Evolutionary conservation across 2,797 vertebrate genomes (phyloP).

Genomic region (Sebastes steindachneri): DNA sequence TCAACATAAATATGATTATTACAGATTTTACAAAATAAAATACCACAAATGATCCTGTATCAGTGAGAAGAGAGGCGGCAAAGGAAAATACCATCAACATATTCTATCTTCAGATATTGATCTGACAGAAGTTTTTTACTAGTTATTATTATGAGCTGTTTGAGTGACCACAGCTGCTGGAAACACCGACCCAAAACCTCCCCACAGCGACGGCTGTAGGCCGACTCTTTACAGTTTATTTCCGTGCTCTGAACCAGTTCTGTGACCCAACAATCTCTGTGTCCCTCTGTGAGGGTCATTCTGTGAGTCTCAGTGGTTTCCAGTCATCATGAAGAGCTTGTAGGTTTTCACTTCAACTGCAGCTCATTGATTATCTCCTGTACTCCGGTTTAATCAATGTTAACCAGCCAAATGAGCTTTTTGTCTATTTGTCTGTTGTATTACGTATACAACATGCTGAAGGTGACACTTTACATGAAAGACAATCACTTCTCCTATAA

Average conservation of each 20-base stretch:
- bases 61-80: background rate
- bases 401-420: background rate
- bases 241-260: constrained; percentile 51
- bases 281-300: constrained; percentile 28
- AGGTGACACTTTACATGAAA: background rate
- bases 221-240: constrained; percentile 44
- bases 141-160: background rate
- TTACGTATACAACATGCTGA: background rate
- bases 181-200: constrained; percentile 24
- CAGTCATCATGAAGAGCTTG: background rate
- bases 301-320: background rate
- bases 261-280: constrained; percentile 43
- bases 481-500: no score
- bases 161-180: constrained; percentile 8
- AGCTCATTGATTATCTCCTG: background rate
- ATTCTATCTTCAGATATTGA: background rate
- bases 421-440: background rate
- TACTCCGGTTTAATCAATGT: background rate
- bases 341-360: background rate
- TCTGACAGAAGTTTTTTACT: background rate
- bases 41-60: background rate
- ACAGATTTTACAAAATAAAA: background rate
- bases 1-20: background rate
- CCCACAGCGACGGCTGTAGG: background rate
- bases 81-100: background rate